These are phyloP conservation scores for Bergia puertoricense DNA, from an alignment of 92 coral and sea anemone genomes.

Conservation along the genomic window DNA sequence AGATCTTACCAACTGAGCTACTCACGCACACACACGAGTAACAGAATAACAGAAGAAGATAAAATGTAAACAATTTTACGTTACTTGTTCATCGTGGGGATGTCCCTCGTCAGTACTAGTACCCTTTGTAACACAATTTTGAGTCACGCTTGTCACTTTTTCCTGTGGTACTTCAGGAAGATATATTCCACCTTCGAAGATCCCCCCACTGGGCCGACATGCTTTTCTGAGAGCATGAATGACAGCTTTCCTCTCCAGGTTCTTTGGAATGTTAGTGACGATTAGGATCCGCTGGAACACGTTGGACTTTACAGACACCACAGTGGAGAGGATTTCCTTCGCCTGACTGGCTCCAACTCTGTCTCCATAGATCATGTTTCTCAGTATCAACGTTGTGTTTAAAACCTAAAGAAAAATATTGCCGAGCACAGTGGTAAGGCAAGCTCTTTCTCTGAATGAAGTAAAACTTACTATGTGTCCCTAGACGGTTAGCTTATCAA, in stretches of 20 bases:
- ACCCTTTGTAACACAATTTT: neutral
- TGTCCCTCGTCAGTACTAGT: slow-evolving; percentile 4
- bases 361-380: slow-evolving; percentile 73
- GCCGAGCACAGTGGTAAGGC: too few relatives aligned
- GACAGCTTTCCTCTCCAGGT: slow-evolving; percentile 67
- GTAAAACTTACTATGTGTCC: too few relatives aligned
- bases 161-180: slow-evolving; percentile 61
- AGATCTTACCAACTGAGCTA: too few relatives aligned
- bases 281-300: slow-evolving; percentile 85
- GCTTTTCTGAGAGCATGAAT: slow-evolving; percentile 81
- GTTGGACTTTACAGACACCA: slow-evolving; percentile 66
- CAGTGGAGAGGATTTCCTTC: slow-evolving; percentile 73
- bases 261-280: slow-evolving; percentile 81
- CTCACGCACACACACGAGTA: too few relatives aligned
- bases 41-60: neutral
- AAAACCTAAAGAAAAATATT: slow-evolving; percentile 23
- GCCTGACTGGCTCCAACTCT: slow-evolving; percentile 56
- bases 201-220: slow-evolving; percentile 88
- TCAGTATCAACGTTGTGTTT: slow-evolving; percentile 62
- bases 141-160: neutral
- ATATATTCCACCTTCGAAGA: slow-evolving; percentile 61
- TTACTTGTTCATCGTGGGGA: neutral
- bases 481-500: too few relatives aligned
- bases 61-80: slow-evolving; percentile 29
- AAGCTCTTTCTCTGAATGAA: neutral